Base-by-base conservation (phyloP, 2,888 invertebrate species). In the Ramazzottius varieornatus region DNA sequence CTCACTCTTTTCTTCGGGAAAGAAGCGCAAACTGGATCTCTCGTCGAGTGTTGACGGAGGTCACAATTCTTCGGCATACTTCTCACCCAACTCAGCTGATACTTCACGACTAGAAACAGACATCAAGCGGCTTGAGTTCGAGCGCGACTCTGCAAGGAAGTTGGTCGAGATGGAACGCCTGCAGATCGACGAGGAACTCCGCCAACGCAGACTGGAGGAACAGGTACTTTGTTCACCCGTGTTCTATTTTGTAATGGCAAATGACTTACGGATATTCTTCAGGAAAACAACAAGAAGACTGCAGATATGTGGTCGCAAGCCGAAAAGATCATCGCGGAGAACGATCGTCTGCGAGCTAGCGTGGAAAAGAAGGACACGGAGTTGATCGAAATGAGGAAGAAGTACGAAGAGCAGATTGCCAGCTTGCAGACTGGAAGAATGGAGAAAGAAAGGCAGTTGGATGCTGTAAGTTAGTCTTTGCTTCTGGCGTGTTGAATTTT, bases 401-500 rank as follows among this genome's bases (percentile, higher is more conserved):
- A 54, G 54, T 54, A 54, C 29, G 54, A 54, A 29, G 54, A 54
- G 54, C 54, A 54, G 29, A 54, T 54, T 54, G 54, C 54, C 54
- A 4, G 4, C 13, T 16, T 54, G 16, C 8, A 29, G 29, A 54
- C 29, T 8, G 54, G 24, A 24, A 16, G 29, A 4, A 54, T 54
- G 54, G 29, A 40, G 8, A 40, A 40, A 20, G 40, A 40, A 20
- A 40, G 40, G 20, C 8, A 8, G 20, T 20, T 40, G 8, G 40
- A 40, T 40, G 40, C 40, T 40, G 40, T 40, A 20, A 40, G 40
- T 40, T 8, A 40, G 20, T 40, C 20, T 40, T 40, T 20, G 8
- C 20, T 40, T 40, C 40, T 13, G n/a, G n/a, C n/a, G n/a, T n/a
- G n/a, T n/a, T n/a, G n/a, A n/a, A n/a, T n/a, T n/a, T n/a, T n/a